phyloP scores from a whole-genome alignment of 2,113 vertebrate genomes.

The Micromys minutus region DNA sequence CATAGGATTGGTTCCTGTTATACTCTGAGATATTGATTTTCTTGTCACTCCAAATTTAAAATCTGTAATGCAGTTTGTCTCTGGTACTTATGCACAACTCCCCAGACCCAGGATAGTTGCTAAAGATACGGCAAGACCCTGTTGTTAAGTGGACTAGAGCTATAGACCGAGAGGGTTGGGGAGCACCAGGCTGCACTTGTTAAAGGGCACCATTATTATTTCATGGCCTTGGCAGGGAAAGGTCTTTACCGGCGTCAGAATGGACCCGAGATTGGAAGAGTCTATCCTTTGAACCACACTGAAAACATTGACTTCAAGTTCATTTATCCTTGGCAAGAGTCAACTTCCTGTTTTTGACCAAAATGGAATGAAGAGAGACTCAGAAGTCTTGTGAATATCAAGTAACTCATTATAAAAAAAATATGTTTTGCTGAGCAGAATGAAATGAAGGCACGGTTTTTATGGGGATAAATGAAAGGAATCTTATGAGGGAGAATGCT shows the following conservation, averaged over 20 bases:
- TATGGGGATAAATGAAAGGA: conserved; percentile 7
- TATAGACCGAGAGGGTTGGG: conserved; percentile 51
- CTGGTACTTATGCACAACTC: conserved; percentile 65
- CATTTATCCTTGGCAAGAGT: conserved; percentile 74
- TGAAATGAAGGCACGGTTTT: conserved; percentile 36
- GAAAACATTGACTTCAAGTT: conserved; percentile 67
- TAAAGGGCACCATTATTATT: conserved; percentile 75
- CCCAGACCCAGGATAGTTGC: conserved; percentile 56
- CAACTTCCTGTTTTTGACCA: conserved; percentile 73
- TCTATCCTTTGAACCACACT: conserved; percentile 42
- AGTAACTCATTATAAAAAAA: conserved; percentile 40
- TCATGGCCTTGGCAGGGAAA: conserved; percentile 53
- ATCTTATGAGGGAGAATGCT: background rate
- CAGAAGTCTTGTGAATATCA: conserved; percentile 60
- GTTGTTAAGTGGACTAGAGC: conserved; percentile 59
- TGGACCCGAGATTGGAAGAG: conserved; percentile 33
- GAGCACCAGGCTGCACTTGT: conserved; percentile 37
- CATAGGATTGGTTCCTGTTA: conserved; percentile 59
- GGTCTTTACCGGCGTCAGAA: conserved; percentile 56
- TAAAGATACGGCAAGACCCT: conserved; percentile 71
- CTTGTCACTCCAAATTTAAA: conserved; percentile 60
- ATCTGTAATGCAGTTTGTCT: conserved; percentile 71
- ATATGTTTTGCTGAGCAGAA: conserved; percentile 47
- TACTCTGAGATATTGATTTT: conserved; percentile 67
- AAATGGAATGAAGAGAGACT: conserved; percentile 57